Evolutionary conservation across 2,888 invertebrate genomes (phyloP).

Genomic region (Anorthoa munda): DNA sequence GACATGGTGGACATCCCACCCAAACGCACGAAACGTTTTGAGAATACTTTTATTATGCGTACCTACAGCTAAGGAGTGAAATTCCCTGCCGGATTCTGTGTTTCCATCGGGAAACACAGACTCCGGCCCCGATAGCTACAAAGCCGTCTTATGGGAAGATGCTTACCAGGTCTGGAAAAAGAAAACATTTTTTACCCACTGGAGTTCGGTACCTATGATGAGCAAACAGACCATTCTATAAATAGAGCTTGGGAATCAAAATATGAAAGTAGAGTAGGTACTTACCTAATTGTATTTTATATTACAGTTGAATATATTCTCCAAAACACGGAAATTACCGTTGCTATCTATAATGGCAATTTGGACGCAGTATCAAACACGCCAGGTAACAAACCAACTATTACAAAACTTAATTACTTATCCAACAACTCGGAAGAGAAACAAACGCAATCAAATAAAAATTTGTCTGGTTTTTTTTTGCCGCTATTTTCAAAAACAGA

Average conservation of each 20-base stretch:
- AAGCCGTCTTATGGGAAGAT: too few relatives aligned
- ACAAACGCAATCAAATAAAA: background rate
- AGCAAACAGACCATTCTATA: background rate
- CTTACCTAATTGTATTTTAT: slow-evolving; percentile 8
- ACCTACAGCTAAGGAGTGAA: too few relatives aligned
- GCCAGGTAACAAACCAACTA: slow-evolving; percentile 89
- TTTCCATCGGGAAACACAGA: too few relatives aligned
- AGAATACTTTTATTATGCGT: too few relatives aligned
- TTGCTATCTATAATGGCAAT: slow-evolving; percentile 94
- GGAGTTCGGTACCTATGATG: too few relatives aligned
- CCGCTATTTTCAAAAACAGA: slow-evolving; percentile 25
- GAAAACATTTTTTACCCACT: too few relatives aligned
- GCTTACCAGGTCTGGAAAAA: too few relatives aligned
- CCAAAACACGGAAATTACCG: slow-evolving; percentile 91
- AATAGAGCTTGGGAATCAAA: background rate
- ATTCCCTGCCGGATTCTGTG: too few relatives aligned
- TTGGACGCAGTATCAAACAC: slow-evolving; percentile 96
- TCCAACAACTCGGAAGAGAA: slow-evolving; percentile 12
- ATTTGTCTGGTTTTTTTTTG: slow-evolving; percentile 4
- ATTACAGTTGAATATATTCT: slow-evolving; percentile 93
- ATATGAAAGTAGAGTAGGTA: background rate
- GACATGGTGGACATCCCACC: too few relatives aligned
- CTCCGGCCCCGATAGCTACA: too few relatives aligned
- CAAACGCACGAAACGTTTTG: too few relatives aligned
- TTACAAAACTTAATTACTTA: slow-evolving; percentile 25